phyloP scores from a whole-genome alignment of 2,797 vertebrate genomes.

The Neostethus bicornis region DNA sequence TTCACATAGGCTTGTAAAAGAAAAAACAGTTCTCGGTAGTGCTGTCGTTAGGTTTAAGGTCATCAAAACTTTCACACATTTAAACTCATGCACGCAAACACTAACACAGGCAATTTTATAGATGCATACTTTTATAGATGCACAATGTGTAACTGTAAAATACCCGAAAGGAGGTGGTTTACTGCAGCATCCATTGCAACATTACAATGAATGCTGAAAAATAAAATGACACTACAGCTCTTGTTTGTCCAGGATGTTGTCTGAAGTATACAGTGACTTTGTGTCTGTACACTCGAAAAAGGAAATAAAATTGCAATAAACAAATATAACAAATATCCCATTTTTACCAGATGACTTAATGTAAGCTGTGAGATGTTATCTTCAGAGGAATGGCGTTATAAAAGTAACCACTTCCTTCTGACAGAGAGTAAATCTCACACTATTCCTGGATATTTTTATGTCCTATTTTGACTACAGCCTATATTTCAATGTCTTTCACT shows the following conservation, averaged over 20 bases:
- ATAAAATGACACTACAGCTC: constrained; percentile 15
- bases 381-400: constrained; percentile 38
- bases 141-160: constrained; percentile 2
- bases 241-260: constrained; percentile 15
- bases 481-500: constrained; percentile 64
- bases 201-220: constrained; percentile 33
- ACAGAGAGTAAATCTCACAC: constrained; percentile 61
- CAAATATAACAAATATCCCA: constrained; percentile 57
- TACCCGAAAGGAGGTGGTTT: constrained; percentile 8
- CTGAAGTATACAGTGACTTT: constrained; percentile 22
- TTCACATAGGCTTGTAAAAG: constrained; percentile 65
- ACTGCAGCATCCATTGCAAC: constrained; percentile 18
- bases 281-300: constrained; percentile 18
- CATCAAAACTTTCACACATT: constrained; percentile 12
- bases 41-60: constrained; percentile 50
- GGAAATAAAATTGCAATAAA: constrained; percentile 20
- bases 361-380: constrained; percentile 46
- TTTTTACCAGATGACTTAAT: constrained; percentile 43
- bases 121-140: constrained; percentile 1
- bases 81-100: neutral
- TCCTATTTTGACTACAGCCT: constrained; percentile 53
- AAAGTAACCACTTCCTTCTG: constrained; percentile 57
- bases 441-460: constrained; percentile 60
- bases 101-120: constrained; percentile 6
- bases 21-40: constrained; percentile 55